Percentiles rank a stretch among this genome's conserved stretches.
phyloP scores from a whole-genome alignment of 2,888 invertebrate genomes.

The Drosophila borealis region DNA sequence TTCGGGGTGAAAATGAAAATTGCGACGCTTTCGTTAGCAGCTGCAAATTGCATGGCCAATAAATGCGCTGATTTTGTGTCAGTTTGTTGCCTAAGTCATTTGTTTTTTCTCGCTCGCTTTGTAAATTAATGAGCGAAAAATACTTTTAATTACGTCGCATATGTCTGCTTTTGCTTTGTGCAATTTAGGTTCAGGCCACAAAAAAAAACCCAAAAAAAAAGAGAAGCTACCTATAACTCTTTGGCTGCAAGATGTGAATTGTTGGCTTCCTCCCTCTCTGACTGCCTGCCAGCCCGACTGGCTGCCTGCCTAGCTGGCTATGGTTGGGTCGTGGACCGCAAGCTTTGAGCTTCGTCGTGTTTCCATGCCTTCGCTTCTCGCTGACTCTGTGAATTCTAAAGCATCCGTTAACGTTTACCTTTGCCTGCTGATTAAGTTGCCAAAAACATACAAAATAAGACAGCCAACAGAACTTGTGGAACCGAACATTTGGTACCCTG shows the following conservation, averaged over 20 bases:
- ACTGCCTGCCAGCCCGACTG: slow-evolving; percentile 13
- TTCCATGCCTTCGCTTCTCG: slow-evolving; percentile 30
- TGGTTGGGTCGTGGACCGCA: slow-evolving; percentile 48
- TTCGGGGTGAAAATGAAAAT: slow-evolving; percentile 65
- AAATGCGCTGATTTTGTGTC: slow-evolving; percentile 21
- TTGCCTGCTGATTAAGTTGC: slow-evolving; percentile 74
- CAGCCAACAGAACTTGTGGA: not conserved
- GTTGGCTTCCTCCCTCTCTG: slow-evolving; percentile 15
- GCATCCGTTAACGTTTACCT: slow-evolving; percentile 70
- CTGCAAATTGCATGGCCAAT: slow-evolving; percentile 54
- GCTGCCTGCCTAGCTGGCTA: slow-evolving; percentile 21
- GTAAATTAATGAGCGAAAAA: slow-evolving; percentile 52
- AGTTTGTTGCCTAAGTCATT: slow-evolving; percentile 67
- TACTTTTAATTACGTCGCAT: slow-evolving; percentile 59
- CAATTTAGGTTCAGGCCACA: slow-evolving; percentile 33
- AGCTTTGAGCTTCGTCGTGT: slow-evolving; percentile 38
- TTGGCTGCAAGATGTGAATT: slow-evolving; percentile 53
- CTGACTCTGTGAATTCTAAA: slow-evolving; percentile 68
- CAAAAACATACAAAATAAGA: slow-evolving; percentile 59
- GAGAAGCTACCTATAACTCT: slow-evolving; percentile 48
- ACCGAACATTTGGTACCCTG: slow-evolving; percentile 14
- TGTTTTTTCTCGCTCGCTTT: slow-evolving; percentile 37
- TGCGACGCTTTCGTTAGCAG: slow-evolving; percentile 61
- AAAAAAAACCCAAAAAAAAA: slow-evolving; percentile 25
- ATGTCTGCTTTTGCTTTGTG: slow-evolving; percentile 20